Evolutionary conservation across 2,797 vertebrate genomes (phyloP).

Genomic region (Xerus rutilus): DNA sequence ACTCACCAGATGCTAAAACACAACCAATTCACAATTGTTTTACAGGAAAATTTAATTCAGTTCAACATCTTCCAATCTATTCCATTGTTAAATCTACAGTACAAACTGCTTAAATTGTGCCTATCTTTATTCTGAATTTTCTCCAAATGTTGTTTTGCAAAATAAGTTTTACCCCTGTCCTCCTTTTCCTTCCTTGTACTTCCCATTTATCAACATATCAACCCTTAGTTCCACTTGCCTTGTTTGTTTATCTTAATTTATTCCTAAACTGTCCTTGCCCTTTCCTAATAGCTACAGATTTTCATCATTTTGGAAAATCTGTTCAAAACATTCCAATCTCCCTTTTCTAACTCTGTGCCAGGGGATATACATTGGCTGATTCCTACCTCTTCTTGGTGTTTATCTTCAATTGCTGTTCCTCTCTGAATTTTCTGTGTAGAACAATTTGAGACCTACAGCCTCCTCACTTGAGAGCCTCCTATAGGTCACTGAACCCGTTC

Average conservation of each 20-base stretch:
- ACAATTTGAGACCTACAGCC: slow-evolving; percentile 19
- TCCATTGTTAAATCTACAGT: background rate
- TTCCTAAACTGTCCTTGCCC: background rate
- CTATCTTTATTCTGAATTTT: background rate
- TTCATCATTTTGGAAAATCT: slow-evolving; percentile 58
- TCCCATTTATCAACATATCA: slow-evolving; percentile 59
- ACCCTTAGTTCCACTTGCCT: background rate
- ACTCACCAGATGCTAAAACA: background rate
- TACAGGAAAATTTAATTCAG: background rate
- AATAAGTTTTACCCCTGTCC: background rate
- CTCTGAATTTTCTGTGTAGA: slow-evolving; percentile 31
- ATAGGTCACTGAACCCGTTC: background rate
- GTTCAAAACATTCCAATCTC: slow-evolving; percentile 23
- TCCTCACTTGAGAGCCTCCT: slow-evolving; percentile 32
- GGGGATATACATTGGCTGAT: background rate
- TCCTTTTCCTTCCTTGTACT: background rate
- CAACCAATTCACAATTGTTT: background rate
- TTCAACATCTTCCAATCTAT: background rate
- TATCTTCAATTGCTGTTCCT: slow-evolving; percentile 26
- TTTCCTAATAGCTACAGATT: slow-evolving; percentile 27
- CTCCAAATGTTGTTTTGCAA: background rate
- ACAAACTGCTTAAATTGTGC: background rate
- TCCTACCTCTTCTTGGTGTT: slow-evolving; percentile 30
- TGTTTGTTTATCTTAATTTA: slow-evolving; percentile 56
- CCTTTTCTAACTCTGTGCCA: slow-evolving; percentile 46